Conservation (phyloP, 2,113 vertebrate species). For the Lepisosteus oculatus region DNA sequence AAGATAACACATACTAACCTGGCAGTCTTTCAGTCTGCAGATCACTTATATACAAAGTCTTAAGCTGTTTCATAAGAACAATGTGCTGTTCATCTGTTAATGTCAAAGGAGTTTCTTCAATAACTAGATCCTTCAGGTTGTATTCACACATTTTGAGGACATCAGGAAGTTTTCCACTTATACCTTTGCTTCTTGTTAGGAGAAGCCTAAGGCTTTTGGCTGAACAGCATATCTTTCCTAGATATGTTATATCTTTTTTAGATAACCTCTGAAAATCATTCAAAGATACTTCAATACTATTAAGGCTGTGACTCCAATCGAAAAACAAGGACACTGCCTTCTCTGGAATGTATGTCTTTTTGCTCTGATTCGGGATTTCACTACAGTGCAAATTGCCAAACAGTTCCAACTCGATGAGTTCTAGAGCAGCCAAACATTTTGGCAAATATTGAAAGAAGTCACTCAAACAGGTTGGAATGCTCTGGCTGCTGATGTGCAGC, state of each 20-base stretch:
- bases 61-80: conserved; percentile 33
- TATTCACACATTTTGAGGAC: conserved; percentile 37
- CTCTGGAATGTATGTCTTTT: conserved; percentile 36
- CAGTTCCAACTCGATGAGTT: conserved; percentile 45
- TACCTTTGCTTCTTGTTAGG: conserved; percentile 36
- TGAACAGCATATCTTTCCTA: conserved; percentile 53
- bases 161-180: conserved; percentile 32
- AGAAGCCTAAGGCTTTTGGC: conserved; percentile 37
- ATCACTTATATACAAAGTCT: conserved; percentile 31
- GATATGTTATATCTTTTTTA: conserved; percentile 42
- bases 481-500: conserved; percentile 43
- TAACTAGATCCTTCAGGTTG: conserved; percentile 36
- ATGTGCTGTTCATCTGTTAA: conserved; percentile 37
- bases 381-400: conserved; percentile 17
- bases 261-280: conserved; percentile 41
- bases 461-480: conserved; percentile 47
- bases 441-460: conserved; percentile 50
- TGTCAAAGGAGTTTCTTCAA: conserved; percentile 45
- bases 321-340: conserved; percentile 50
- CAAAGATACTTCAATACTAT: conserved; percentile 47
- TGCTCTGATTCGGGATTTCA: neutral
- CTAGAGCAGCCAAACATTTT: conserved; percentile 44
- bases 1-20: conserved; percentile 25
- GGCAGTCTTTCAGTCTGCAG: conserved; percentile 28
- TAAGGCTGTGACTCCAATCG: conserved; percentile 45